These are phyloP conservation scores for Brachionus calyciflorus DNA, from an alignment of 1,140 invertebrate species.

Conservation along the genomic window DNA sequence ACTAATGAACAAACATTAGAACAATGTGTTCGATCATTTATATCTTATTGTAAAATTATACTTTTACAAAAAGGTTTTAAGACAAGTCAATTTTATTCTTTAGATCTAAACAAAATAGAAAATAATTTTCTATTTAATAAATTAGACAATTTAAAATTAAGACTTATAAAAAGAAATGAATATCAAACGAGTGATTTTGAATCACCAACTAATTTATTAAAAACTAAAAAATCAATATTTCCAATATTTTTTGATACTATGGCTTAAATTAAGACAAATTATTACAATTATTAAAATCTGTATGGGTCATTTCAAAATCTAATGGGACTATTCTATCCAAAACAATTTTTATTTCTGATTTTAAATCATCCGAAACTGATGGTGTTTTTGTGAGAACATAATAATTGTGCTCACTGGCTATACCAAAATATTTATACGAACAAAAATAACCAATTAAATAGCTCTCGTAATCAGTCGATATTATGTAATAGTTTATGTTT, in stretches of 20 bases:
- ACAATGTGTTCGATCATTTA: constrained; percentile 10
- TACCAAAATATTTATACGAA: constrained; percentile 27
- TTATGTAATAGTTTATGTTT: constrained; percentile 19
- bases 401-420: constrained; percentile 17
- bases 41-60: constrained; percentile 19
- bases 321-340: background rate
- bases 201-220: background rate
- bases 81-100: background rate
- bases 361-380: background rate
- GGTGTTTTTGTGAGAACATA: background rate
- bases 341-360: background rate
- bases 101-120: constrained; percentile 13
- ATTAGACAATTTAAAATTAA: constrained; percentile 22
- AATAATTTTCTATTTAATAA: background rate
- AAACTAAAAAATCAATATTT: constrained; percentile 46
- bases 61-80: constrained; percentile 26
- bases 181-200: too few relatives aligned
- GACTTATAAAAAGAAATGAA: too few relatives aligned
- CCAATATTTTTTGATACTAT: constrained; percentile 43
- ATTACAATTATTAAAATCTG: background rate
- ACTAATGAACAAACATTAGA: constrained; percentile 26
- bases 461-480: background rate
- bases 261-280: background rate
- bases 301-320: background rate
- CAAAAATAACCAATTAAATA: constrained; percentile 29